Evolutionary conservation across 2,113 vertebrate genomes (phyloP), one percentile per base, ranked within the genome.

Genomic region (Eubucco bourcierii): DNA sequence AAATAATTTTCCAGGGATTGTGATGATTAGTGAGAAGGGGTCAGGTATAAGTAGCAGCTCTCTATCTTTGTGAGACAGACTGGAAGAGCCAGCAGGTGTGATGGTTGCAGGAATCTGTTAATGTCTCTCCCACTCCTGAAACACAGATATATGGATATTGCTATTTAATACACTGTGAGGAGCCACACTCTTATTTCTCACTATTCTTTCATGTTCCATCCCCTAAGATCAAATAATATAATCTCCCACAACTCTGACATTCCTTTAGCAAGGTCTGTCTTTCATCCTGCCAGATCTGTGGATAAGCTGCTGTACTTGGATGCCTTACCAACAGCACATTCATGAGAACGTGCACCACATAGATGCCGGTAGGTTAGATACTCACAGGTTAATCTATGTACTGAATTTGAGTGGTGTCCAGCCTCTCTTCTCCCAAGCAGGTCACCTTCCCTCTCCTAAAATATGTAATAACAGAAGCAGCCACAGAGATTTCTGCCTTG

Each of bases 241-340:
- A 90, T 67, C 80, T 75, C 66, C 73, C 37, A 41, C 64, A 95
- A 93, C 11, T 33, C 27, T 90, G 73, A 90, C 84, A 65, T 95
- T 88, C 71, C 73, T 94, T 93, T 68, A 87, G 72, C 67, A 88
- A 95, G 78, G 80, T 84, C 83, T 75, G 19, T 44, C 74, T 73
- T 93, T 94, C 72, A 87, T 84, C 63, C 58, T 84, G 80, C n/a
- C 61, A 79, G 71, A 47, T 58, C 66, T 46, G 25, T 28, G 52
- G 31, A 70, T 78, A 91, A 95, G 58, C 23, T 91, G 71, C 90
- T 92, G 41, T 66, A 66, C 72, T 71, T 78, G 71, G 71, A 71
- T 71, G 37, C 31, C 47, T 93, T 58, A 71, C 17, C 60, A 88
- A 58, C 74, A 87, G 55, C 39, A n/a, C 44, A n/a, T 77, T 93